phyloP scores from a whole-genome alignment of 2,113 vertebrate genomes.

The Oreochromis spilurus region DNA sequence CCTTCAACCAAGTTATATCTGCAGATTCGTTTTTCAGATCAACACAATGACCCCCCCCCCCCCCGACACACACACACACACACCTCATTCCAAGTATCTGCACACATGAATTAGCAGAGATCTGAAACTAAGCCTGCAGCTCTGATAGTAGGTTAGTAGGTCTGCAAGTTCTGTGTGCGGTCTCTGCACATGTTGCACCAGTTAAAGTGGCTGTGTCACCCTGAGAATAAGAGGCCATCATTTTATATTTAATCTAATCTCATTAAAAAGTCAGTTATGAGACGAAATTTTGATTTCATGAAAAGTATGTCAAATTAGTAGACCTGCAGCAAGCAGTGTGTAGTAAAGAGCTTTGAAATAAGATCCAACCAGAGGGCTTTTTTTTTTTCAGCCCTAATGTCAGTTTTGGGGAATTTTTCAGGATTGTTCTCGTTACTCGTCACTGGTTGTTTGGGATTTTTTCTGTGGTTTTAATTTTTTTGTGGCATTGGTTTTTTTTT shows the following conservation, averaged over 20 bases:
- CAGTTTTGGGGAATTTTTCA: not conserved
- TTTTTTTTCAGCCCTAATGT: not conserved
- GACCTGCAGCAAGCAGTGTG: not conserved
- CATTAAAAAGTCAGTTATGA: not conserved
- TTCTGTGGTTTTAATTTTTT: not conserved
- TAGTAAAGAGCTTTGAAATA: not conserved
- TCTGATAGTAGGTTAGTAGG: conserved; percentile 49
- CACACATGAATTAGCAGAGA: not conserved
- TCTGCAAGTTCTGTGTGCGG: not conserved
- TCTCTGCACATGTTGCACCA: conserved; percentile 42
- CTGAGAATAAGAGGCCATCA: not conserved
- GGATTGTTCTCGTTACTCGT: not conserved
- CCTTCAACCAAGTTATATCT: not conserved
- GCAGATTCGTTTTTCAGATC: not conserved
- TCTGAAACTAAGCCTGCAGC: conserved; percentile 7
- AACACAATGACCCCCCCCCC: too few species aligned
- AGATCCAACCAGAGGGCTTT: not conserved
- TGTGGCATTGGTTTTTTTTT: not conserved
- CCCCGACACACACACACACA: accelerated
- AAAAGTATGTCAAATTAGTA: not conserved
- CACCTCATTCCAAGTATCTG: not conserved
- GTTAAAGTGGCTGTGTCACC: not conserved
- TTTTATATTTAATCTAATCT: not conserved
- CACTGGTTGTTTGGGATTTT: not conserved
- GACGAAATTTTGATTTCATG: not conserved